A percentile compares a stretch with the other conserved stretches of the same genome.
Conservation (phyloP, 2,888 invertebrate species). For the Acanthosepion esculentum region DNA sequence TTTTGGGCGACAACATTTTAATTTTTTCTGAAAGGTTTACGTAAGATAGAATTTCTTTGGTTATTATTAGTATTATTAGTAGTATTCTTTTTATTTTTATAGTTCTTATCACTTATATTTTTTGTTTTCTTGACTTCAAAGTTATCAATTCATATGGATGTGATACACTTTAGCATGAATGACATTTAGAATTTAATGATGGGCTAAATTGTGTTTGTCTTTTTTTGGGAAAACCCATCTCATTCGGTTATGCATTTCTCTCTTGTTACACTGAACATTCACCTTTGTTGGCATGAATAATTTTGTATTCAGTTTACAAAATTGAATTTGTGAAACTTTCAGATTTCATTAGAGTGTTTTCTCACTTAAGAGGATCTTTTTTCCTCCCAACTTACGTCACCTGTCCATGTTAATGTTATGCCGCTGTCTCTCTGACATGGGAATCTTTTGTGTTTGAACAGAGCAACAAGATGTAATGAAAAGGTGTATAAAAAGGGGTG, state of each 20-base stretch:
- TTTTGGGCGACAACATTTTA: too few relatives aligned
- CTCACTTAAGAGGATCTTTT: neutral
- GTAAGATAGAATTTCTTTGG: too few relatives aligned
- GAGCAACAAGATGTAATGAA: slow-evolving; percentile 2
- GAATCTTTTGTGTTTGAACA: neutral
- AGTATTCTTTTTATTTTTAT: too few relatives aligned
- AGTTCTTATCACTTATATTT: too few relatives aligned
- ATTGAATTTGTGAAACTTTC: neutral
- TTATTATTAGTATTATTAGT: too few relatives aligned
- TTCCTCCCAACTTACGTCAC: neutral
- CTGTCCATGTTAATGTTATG: neutral
- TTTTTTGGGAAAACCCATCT: neutral
- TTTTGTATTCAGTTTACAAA: neutral
- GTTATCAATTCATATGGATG: neutral
- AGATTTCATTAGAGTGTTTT: neutral
- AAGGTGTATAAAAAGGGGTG: neutral
- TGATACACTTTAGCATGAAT: neutral
- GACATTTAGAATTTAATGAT: neutral
- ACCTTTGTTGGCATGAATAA: neutral
- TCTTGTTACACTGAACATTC: neutral
- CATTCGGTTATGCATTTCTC: neutral
- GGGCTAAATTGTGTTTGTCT: neutral
- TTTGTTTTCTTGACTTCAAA: too few relatives aligned
- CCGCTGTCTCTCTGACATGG: neutral
- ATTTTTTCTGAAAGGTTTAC: too few relatives aligned